Percentiles rank a stretch among this genome's conserved stretches.
Evolutionary conservation across 2,888 invertebrate genomes (phyloP).

Genomic region (Ferdinandea cuprea): DNA sequence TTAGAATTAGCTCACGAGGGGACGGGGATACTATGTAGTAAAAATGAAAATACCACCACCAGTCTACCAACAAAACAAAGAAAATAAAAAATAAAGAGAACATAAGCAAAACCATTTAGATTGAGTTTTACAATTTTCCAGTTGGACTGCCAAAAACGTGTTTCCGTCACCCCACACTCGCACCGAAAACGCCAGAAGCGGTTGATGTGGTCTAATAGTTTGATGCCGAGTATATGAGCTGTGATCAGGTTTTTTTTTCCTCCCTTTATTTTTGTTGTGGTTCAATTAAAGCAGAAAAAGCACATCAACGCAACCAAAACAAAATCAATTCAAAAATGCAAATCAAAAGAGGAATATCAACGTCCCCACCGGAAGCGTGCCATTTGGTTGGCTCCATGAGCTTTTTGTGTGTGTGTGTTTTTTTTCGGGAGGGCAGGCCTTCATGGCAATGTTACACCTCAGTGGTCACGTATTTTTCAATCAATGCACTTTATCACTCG

Average conservation of each 20-base stretch:
- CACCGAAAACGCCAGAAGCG: neutral
- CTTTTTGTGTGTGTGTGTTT: constrained; percentile 16
- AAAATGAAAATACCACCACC: too few relatives aligned
- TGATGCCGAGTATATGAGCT: constrained; percentile 22
- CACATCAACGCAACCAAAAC: constrained; percentile 29
- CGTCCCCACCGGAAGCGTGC: constrained; percentile 64
- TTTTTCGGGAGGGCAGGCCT: constrained; percentile 25
- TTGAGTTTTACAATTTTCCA: constrained; percentile 65
- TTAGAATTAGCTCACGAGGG: too few relatives aligned
- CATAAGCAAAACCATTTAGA: constrained; percentile 32
- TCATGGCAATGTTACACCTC: constrained; percentile 63
- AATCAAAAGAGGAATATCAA: constrained; percentile 64
- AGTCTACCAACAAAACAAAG: too few relatives aligned
- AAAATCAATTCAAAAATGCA: constrained; percentile 60
- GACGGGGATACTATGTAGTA: too few relatives aligned
- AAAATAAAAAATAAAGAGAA: neutral
- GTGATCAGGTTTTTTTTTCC: neutral
- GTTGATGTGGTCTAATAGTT: constrained; percentile 36
- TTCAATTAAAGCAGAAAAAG: constrained; percentile 42
- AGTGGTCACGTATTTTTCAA: constrained; percentile 67
- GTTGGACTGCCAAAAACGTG: constrained; percentile 59
- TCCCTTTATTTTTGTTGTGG: neutral
- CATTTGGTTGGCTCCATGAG: constrained; percentile 48
- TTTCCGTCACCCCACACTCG: constrained; percentile 22
- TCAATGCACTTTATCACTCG: constrained; percentile 58